These are phyloP conservation scores for Chironomus tentans DNA, from an alignment of 2,888 invertebrate genomes.

Conservation along the genomic window DNA sequence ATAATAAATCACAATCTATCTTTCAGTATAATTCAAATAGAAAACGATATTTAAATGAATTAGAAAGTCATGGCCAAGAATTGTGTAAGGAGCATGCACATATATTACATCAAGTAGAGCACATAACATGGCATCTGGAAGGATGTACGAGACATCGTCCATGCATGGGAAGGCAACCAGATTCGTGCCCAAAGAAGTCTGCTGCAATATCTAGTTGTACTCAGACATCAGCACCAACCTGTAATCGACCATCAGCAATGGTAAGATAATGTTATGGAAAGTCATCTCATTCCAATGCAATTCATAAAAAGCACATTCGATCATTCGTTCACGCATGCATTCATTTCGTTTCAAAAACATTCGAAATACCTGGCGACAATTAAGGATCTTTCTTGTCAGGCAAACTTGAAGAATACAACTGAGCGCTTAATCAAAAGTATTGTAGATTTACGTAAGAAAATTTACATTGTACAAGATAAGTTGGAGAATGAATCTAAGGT, in stretches of 20 bases:
- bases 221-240: conserved; percentile 24
- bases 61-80: conserved; percentile 27
- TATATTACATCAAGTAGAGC: conserved; percentile 28
- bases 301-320: neutral
- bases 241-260: conserved; percentile 23
- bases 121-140: conserved; percentile 28
- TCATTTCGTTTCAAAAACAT: conserved; percentile 8
- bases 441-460: conserved; percentile 28
- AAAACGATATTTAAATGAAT: conserved; percentile 25
- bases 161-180: neutral
- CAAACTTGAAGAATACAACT: conserved; percentile 27
- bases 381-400: conserved; percentile 26
- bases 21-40: conserved; percentile 23
- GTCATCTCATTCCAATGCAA: neutral
- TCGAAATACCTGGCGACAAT: neutral
- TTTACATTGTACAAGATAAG: conserved; percentile 28
- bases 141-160: conserved; percentile 25
- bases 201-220: conserved; percentile 17
- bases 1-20: neutral
- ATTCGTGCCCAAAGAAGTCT: conserved; percentile 23
- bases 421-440: conserved; percentile 28
- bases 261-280: neutral
- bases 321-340: conserved; percentile 18
- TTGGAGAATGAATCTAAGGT: conserved; percentile 28
- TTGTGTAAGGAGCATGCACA: conserved; percentile 28